Evolutionary conservation across 2,797 vertebrate genomes (phyloP).

Genomic region (Macroramphosus scolopax): DNA sequence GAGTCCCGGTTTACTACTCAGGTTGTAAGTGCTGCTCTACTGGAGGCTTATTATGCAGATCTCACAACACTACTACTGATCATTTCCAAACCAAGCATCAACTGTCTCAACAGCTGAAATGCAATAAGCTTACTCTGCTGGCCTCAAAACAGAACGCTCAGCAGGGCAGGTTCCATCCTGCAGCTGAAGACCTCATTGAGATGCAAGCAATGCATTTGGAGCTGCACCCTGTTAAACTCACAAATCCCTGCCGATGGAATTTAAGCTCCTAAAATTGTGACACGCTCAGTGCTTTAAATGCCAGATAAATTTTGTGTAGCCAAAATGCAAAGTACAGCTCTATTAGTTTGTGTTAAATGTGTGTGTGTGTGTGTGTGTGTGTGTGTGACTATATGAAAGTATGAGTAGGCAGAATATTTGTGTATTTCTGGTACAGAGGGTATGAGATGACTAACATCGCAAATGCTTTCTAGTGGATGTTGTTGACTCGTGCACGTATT

Average conservation of each 20-base stretch:
- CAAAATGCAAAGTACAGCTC: constrained; percentile 49
- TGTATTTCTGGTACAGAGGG: constrained; percentile 10
- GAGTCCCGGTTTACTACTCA: constrained; percentile 23
- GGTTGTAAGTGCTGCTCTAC: constrained; percentile 40
- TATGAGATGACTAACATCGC: constrained; percentile 15
- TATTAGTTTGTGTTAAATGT: constrained; percentile 21
- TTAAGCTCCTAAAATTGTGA: constrained; percentile 66
- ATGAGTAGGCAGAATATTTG: constrained; percentile 11
- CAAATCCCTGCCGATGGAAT: constrained; percentile 66
- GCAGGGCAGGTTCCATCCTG: constrained; percentile 61
- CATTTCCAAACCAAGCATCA: constrained; percentile 56
- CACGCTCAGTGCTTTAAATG: constrained; percentile 62
- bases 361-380: not conserved
- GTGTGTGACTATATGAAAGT: constrained; percentile 22
- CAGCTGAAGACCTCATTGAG: constrained; percentile 68
- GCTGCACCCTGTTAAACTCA: constrained; percentile 61
- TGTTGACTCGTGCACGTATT: constrained; percentile 23
- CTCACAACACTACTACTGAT: constrained; percentile 51
- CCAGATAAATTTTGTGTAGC: constrained; percentile 57
- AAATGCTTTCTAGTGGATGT: constrained; percentile 23
- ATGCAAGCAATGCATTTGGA: constrained; percentile 59
- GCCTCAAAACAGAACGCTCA: constrained; percentile 61
- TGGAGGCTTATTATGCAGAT: constrained; percentile 33
- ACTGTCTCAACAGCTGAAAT: constrained; percentile 58
- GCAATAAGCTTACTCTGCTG: constrained; percentile 60